phyloP scores from a whole-genome alignment of 2,888 invertebrate species.

The Venusia cambrica region DNA sequence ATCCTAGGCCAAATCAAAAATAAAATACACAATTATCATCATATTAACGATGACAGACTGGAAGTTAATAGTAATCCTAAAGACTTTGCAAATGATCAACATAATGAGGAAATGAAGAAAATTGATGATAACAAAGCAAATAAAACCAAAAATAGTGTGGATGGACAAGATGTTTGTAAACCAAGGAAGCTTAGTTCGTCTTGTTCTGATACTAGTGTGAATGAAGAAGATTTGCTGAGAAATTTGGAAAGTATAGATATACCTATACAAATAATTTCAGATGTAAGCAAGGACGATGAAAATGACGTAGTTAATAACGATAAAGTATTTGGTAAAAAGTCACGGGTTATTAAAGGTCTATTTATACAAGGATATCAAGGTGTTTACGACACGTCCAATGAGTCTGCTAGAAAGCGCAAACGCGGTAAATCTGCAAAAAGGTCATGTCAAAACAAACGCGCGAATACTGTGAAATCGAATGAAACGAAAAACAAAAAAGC shows the following conservation, averaged over 20 bases:
- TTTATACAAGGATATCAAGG: too few species aligned
- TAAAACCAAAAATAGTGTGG: too few species aligned
- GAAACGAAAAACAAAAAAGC: too few species aligned
- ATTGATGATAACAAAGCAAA: neutral
- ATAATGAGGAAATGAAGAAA: conserved; percentile 3
- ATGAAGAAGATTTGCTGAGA: conserved; percentile 46
- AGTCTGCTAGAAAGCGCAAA: too few species aligned
- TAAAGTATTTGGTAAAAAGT: too few species aligned
- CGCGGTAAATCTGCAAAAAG: too few species aligned
- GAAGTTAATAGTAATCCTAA: conserved; percentile 22
- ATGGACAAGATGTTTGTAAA: conserved; percentile 9
- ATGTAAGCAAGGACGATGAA: conserved; percentile 1
- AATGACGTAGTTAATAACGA: neutral
- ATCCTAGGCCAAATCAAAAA: conserved; percentile 48
- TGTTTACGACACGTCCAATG: too few species aligned
- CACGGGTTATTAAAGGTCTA: too few species aligned
- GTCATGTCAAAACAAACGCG: too few species aligned
- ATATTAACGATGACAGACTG: neutral
- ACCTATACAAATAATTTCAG: conserved; percentile 32
- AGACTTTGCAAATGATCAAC: conserved; percentile 2
- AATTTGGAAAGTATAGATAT: conserved; percentile 54
- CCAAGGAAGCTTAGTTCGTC: conserved; percentile 19
- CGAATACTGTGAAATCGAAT: too few species aligned
- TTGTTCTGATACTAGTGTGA: conserved; percentile 41
- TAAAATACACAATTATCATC: neutral